Evolutionary conservation across 1,140 invertebrate genomes (phyloP), one percentile per base, ranked within the genome.

Genomic region (Sipha flava): DNA sequence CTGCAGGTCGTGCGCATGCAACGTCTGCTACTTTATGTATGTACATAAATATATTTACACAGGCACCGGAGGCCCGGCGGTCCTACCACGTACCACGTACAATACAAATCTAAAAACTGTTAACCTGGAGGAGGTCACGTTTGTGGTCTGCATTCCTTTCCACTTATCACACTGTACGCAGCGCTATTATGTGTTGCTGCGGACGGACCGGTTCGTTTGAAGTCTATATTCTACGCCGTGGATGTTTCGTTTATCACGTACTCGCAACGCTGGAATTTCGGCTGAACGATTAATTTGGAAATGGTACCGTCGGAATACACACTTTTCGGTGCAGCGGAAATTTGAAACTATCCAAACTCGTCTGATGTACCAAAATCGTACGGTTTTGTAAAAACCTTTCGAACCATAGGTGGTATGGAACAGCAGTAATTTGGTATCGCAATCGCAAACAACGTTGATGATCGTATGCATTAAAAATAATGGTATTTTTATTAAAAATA

Each of bases 61-160:
- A n/a, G n/a, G n/a, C n/a, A 43, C 64, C 12, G n/a, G 10, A 66
- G 31, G 26, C 12, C 34, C 23, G 23, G 64, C 23, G 23, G 64
- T 23, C 64, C 64, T 21, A 66, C 37, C 64, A 43, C 57, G 62
- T 40, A 64, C 34, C 0, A 68, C 40, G 14, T 43, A 77, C 59
- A 57, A 26, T 59, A 70, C 23, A 77, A 77, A 77, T 59, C 21
- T 29, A 0, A 77, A 40, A 59, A 77, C 73, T 77, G 70, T 75
- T 75, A 75, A 75, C 70, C 70, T 21, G 52, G 73, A 77, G 73
- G 52, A 77, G 73, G 73, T 77, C 73, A 77, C 73, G 73, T 77
- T 77, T 59, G 73, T 77, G 73, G 73, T 77, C 73, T 77, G 73
- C 73, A 77, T 77, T 77, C 73, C 73, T 59, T 77, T 57, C 73